Evolutionary conservation across 1,140 invertebrate species (phyloP).

Genomic region (Leptestheria dahalacensis): DNA sequence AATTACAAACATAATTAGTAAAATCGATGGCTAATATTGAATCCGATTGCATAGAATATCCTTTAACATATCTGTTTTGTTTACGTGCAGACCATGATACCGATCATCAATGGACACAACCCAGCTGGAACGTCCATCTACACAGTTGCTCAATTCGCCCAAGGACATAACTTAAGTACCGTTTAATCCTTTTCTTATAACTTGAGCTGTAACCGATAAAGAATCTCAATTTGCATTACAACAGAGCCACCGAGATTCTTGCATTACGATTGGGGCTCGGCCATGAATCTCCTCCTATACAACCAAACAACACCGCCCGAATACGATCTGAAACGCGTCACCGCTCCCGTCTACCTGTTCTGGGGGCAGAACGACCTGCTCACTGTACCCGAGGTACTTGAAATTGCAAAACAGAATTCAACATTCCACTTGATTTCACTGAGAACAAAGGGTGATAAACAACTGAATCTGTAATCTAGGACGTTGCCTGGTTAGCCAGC

Average conservation of each 20-base stretch:
- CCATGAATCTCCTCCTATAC: conserved; percentile 19
- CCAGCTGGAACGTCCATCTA: conserved; percentile 68
- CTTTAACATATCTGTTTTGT: background rate
- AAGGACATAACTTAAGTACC: conserved; percentile 44
- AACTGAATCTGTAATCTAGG: conserved; percentile 24
- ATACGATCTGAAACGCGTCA: conserved; percentile 27
- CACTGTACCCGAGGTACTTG: conserved; percentile 25
- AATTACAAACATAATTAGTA: background rate
- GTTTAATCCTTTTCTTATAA: too few relatives aligned
- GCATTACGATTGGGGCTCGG: conserved; percentile 5
- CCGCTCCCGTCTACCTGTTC: conserved; percentile 28
- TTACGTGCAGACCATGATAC: conserved; percentile 42
- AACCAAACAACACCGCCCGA: conserved; percentile 27
- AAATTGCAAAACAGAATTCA: conserved; percentile 10
- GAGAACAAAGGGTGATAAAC: too few relatives aligned
- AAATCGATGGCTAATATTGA: background rate
- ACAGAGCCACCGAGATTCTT: background rate
- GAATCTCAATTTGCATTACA: too few relatives aligned
- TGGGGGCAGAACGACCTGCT: conserved; percentile 31
- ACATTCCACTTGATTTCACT: too few relatives aligned
- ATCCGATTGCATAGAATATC: background rate
- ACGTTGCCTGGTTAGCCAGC: conserved; percentile 38
- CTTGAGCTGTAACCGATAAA: too few relatives aligned
- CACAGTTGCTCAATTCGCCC: conserved; percentile 60
- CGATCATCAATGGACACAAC: conserved; percentile 56